Base-by-base conservation (phyloP, 2,113 vertebrate genomes). In the Sitta europaea region DNA sequence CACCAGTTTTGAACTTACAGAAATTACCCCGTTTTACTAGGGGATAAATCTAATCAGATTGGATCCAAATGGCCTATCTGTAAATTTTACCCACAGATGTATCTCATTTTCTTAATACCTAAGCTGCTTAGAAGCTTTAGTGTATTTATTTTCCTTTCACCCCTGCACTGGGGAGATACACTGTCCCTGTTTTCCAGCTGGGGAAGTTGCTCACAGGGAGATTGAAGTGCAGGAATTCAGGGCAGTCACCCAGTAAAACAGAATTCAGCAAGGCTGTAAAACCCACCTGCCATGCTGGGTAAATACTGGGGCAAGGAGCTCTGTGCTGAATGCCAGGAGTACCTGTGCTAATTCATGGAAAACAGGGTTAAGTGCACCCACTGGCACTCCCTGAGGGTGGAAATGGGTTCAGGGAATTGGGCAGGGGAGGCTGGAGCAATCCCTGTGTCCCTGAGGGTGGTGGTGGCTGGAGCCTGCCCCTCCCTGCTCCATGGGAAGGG, bases 61-160 rank as follows among this genome's bases (percentile, higher is more conserved):
- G 23, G 76, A 92, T 94, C 86, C 91, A 96, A 93, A 75, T 0
- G 18, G 83, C 18, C 86, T 74, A 86, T 63, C 91, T 90, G 66
- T 83, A 38, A 92, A 94, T 88, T 97, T 92, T 42, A 88, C 45
- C 59, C 75, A 15, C 96, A 97, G 78, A 96, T 96, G 96, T 95
- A 80, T 94, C 86, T 84, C 76, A 75, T 97, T 97, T 96, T 92
- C 86, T 51, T 95, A 96, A 95, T 97, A 87, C 92, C 83, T 75
- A 87, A 95, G 73, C 92, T 21, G 73, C 95, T 97, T 91, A 95
- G 89, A 40, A 96, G 95, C 95, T 94, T 97, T 92, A 63, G 40
- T 0, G 1, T 57, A 95, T 97, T 96, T 97, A 95, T 96, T 97
- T 97, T 91, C 92, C 83, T 94, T 96, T 92, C 86, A 67, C 73